phyloP scores from a whole-genome alignment of 2,113 vertebrate genomes.

The Ranitomeya variabilis region DNA sequence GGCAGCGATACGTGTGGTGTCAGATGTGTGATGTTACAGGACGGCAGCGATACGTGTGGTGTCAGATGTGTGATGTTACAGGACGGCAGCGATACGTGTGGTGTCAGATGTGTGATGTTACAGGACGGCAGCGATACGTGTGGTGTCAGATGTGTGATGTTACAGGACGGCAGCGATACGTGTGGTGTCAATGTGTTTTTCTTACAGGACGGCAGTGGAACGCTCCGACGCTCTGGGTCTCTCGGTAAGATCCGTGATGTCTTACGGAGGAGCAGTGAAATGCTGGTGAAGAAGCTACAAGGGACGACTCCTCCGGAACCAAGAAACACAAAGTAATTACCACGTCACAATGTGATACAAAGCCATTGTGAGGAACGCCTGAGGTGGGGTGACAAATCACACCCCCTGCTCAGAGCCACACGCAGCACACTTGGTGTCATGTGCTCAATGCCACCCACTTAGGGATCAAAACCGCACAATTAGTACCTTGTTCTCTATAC shows the following conservation, averaged over 20 bases:
- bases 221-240: constrained; percentile 88
- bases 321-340: constrained; percentile 76
- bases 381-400: too few species aligned
- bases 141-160: neutral
- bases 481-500: too few species aligned
- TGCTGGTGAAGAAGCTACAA: constrained; percentile 95
- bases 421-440: too few species aligned
- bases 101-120: neutral
- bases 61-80: neutral
- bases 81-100: neutral
- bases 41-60: neutral
- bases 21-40: neutral
- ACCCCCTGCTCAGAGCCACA: too few species aligned
- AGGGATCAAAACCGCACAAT: too few species aligned
- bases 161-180: neutral
- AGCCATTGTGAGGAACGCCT: neutral
- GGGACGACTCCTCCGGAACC: constrained; percentile 82
- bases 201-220: constrained; percentile 69
- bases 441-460: too few species aligned
- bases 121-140: neutral
- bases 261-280: constrained; percentile 91
- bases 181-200: neutral
- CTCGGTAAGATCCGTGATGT: constrained; percentile 91
- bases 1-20: neutral
- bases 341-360: neutral